These are phyloP conservation scores for Salticus scenicus DNA, from an alignment of 2,888 invertebrate genomes.

Conservation along the genomic window DNA sequence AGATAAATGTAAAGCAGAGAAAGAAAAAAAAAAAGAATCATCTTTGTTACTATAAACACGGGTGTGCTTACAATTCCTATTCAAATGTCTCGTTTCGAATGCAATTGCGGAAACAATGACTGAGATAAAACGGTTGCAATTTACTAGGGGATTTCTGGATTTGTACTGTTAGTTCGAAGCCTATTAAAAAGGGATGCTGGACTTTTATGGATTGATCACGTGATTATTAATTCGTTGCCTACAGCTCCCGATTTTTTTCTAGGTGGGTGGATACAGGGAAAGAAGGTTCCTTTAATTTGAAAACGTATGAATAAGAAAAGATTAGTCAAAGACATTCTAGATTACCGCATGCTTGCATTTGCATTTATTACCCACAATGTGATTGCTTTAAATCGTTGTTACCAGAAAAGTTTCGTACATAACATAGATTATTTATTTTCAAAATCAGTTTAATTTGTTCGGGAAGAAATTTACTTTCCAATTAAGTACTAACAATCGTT, in stretches of 20 bases:
- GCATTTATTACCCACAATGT: too few relatives aligned
- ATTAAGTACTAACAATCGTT: too few relatives aligned
- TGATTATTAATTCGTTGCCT: background rate
- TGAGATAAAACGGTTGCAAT: background rate
- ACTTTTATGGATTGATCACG: background rate
- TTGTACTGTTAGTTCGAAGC: background rate
- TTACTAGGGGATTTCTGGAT: background rate
- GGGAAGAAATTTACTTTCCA: too few relatives aligned
- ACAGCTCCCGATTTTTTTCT: background rate
- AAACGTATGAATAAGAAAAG: background rate
- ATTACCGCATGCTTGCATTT: too few relatives aligned
- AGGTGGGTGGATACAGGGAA: background rate
- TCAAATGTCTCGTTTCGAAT: slow-evolving; percentile 16
- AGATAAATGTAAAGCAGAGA: background rate
- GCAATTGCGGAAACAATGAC: background rate
- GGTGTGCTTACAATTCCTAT: slow-evolving; percentile 25
- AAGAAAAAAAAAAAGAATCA: background rate
- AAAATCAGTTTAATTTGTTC: too few relatives aligned
- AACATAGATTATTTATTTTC: too few relatives aligned
- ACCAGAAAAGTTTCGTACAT: too few relatives aligned
- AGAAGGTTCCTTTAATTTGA: background rate
- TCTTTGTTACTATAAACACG: background rate
- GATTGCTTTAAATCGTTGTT: too few relatives aligned
- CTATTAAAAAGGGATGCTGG: background rate
- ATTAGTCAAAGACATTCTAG: too few relatives aligned